Conservation (phyloP, 2,888 invertebrate genomes). For the Ditylenchus weischeri region DNA sequence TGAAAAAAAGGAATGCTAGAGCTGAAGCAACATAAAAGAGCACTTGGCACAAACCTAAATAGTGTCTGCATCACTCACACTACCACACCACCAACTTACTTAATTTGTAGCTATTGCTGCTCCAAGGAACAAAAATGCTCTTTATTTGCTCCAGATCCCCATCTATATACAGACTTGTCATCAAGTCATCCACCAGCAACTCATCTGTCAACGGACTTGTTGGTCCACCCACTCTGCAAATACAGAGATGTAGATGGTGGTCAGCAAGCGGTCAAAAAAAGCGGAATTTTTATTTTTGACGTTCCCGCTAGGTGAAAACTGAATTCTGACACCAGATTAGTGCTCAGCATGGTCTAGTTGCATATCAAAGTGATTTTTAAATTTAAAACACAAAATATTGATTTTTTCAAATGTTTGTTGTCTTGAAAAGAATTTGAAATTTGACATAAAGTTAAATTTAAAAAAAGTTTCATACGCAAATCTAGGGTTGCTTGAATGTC, state of each 20-base stretch:
- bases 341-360: not conserved
- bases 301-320: too few species aligned
- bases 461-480: too few species aligned
- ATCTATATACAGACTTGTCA: slow-evolving; percentile 8
- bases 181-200: slow-evolving; percentile 6
- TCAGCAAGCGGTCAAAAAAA: not conserved
- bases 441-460: too few species aligned
- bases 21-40: not conserved
- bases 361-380: too few species aligned
- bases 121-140: not conserved
- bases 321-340: too few species aligned
- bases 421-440: too few species aligned
- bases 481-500: too few species aligned
- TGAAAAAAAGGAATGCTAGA: not conserved
- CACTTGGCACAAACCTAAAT: slow-evolving; percentile 2
- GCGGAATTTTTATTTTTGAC: not conserved
- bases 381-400: too few species aligned
- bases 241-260: not conserved
- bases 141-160: slow-evolving; percentile 9
- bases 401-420: too few species aligned
- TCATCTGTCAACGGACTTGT: slow-evolving; percentile 8
- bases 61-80: not conserved
- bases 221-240: not conserved
- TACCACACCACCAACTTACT: too few species aligned
- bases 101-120: too few species aligned